These are phyloP conservation scores for Zaprionus lineosus DNA, from an alignment of 2,888 invertebrate genomes.

Conservation along the genomic window DNA sequence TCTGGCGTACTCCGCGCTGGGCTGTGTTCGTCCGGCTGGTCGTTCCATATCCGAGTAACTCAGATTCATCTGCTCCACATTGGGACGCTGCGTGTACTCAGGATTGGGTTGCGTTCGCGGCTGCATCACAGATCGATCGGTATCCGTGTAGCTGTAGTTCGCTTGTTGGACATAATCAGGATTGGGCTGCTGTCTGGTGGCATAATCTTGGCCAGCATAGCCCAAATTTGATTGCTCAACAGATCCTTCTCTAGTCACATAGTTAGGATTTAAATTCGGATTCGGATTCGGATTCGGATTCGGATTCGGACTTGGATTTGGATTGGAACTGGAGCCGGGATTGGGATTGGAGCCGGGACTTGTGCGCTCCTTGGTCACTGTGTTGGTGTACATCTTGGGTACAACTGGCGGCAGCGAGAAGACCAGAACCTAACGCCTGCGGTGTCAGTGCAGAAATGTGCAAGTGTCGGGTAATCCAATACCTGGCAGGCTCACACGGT, in stretches of 20 bases:
- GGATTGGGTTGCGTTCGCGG: constrained; percentile 13
- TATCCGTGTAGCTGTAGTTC: no score
- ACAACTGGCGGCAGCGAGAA: background rate
- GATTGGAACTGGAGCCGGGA: no score
- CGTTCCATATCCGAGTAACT: constrained; percentile 13
- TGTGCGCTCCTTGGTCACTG: constrained; percentile 15
- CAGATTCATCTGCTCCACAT: constrained; percentile 10
- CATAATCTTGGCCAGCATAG: constrained; percentile 3
- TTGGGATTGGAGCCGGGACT: background rate
- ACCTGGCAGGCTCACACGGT: constrained; percentile 45
- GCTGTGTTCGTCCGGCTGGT: no score
- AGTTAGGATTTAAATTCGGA: background rate
- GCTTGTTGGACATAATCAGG: background rate
- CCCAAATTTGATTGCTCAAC: background rate
- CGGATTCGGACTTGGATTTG: background rate
- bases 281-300: constrained; percentile 1
- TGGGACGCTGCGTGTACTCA: constrained; percentile 2
- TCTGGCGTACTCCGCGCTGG: constrained; percentile 10
- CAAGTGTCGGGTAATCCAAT: constrained; percentile 77
- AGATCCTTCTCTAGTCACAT: constrained; percentile 3
- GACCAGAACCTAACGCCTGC: constrained; percentile 64
- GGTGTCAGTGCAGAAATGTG: constrained; percentile 79
- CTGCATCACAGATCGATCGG: constrained; percentile 25
- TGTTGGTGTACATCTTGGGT: constrained; percentile 37
- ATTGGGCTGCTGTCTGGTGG: constrained; percentile 9